phyloP scores from a whole-genome alignment of 37 sponge, comb jelly and placozoan species.

The Dysidea cf. avara region DNA sequence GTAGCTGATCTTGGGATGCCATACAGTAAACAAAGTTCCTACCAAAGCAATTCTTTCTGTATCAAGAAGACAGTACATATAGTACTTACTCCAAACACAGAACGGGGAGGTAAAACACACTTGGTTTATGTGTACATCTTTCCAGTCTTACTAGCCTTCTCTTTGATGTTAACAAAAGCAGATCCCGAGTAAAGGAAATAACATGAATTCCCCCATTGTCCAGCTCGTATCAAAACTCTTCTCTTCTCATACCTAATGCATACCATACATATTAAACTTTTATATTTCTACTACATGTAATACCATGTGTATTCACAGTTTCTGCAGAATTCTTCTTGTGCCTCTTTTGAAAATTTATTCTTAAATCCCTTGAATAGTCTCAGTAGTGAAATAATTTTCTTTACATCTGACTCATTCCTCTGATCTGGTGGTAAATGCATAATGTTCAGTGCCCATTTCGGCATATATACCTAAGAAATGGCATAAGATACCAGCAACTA shows the following conservation, averaged over 20 bases:
- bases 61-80: too few relatives aligned
- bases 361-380: slow-evolving; percentile 32
- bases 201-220: slow-evolving; percentile 26
- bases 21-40: slow-evolving; percentile 53
- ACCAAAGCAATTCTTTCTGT: background rate
- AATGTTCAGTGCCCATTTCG: slow-evolving; percentile 46
- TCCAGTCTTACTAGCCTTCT: slow-evolving; percentile 24
- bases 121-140: slow-evolving; percentile 25
- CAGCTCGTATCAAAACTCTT: slow-evolving; percentile 28
- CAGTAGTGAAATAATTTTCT: slow-evolving; percentile 16
- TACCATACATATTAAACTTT: background rate
- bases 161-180: slow-evolving; percentile 54
- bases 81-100: background rate
- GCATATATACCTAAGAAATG: slow-evolving; percentile 26
- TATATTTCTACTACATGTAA: background rate
- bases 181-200: slow-evolving; percentile 61
- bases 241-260: slow-evolving; percentile 61
- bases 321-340: slow-evolving; percentile 31
- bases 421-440: slow-evolving; percentile 7
- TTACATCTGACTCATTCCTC: slow-evolving; percentile 18
- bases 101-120: slow-evolving; percentile 14
- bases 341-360: slow-evolving; percentile 4
- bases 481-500: background rate
- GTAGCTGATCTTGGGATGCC: slow-evolving; percentile 44
- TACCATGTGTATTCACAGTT: slow-evolving; percentile 37